Conservation (phyloP, 2,888 invertebrate species). For the Leucophenga montana region DNA sequence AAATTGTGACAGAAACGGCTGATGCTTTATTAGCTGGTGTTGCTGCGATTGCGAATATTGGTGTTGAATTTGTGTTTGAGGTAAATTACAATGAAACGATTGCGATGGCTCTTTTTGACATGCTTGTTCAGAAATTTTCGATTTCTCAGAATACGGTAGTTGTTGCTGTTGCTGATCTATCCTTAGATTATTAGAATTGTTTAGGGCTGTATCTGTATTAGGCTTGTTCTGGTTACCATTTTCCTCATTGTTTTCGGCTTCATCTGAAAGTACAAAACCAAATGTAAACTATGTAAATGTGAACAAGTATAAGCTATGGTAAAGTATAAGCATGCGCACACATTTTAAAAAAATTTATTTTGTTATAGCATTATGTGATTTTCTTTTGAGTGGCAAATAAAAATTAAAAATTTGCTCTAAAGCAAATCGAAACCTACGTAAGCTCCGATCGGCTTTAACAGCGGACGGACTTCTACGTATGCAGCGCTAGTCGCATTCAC, state of each 20-base stretch:
- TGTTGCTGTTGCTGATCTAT: constrained; percentile 23
- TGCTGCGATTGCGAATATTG: constrained; percentile 37
- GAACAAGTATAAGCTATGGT: too few relatives aligned
- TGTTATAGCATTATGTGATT: too few relatives aligned
- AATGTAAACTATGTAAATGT: too few relatives aligned
- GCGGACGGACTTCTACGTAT: too few relatives aligned
- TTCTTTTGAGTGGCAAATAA: too few relatives aligned
- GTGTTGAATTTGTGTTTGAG: constrained; percentile 35
- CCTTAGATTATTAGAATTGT: constrained; percentile 10
- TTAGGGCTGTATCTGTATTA: constrained; percentile 26
- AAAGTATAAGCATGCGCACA: too few relatives aligned
- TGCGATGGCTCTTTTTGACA: constrained; percentile 28
- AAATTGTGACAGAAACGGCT: constrained; percentile 52
- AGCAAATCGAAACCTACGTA: too few relatives aligned
- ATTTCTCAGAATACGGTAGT: background rate
- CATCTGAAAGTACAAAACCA: constrained; percentile 24
- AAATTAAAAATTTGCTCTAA: too few relatives aligned
- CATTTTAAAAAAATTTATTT: too few relatives aligned
- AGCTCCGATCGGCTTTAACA: too few relatives aligned
- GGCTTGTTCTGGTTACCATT: constrained; percentile 29
- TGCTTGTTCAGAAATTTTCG: constrained; percentile 20
- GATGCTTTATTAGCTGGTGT: constrained; percentile 31
- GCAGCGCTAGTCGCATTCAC: too few relatives aligned
- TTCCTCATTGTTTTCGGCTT: constrained; percentile 31
- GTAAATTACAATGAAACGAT: background rate